These are phyloP conservation scores for Calypte anna DNA, from an alignment of 2,113 vertebrate genomes.

Conservation along the genomic window DNA sequence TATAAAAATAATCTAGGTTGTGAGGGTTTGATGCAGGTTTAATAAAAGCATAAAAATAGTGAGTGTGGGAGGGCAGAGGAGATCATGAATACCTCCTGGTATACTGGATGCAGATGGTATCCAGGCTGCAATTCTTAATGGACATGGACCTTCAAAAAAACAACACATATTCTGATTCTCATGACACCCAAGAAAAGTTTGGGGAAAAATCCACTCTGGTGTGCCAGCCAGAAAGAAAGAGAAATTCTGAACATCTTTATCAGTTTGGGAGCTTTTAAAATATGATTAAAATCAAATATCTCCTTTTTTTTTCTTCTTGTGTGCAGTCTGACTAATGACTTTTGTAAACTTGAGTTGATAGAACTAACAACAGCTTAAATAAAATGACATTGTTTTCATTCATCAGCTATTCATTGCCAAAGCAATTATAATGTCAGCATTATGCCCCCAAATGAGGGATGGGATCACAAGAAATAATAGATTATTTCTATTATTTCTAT, in stretches of 20 bases:
- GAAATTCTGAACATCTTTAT: neutral
- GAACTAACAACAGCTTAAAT: conserved; percentile 27
- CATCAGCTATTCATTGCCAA: conserved; percentile 39
- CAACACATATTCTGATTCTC: neutral
- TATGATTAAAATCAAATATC: too few species aligned
- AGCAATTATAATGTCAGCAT: conserved; percentile 33
- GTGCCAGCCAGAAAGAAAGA: neutral
- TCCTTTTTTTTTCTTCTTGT: neutral
- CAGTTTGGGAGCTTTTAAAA: neutral
- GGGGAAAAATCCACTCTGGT: neutral
- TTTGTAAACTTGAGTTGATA: conserved; percentile 53
- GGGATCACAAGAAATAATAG: too few species aligned
- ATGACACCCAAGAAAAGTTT: neutral
- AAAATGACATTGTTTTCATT: conserved; percentile 65
- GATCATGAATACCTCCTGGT: neutral
- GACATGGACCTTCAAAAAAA: neutral
- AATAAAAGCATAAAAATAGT: neutral
- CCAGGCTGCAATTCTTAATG: neutral
- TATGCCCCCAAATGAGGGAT: conserved; percentile 29
- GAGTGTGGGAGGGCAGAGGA: neutral
- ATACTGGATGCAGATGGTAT: neutral
- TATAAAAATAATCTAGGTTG: neutral
- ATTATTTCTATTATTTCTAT: conserved; percentile 38
- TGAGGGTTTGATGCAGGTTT: neutral
- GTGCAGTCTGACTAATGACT: conserved; percentile 28